Percentiles rank a stretch among this genome's conserved stretches.
Conservation (phyloP, 2,797 vertebrate species). For the Clarias pachynema region DNA sequence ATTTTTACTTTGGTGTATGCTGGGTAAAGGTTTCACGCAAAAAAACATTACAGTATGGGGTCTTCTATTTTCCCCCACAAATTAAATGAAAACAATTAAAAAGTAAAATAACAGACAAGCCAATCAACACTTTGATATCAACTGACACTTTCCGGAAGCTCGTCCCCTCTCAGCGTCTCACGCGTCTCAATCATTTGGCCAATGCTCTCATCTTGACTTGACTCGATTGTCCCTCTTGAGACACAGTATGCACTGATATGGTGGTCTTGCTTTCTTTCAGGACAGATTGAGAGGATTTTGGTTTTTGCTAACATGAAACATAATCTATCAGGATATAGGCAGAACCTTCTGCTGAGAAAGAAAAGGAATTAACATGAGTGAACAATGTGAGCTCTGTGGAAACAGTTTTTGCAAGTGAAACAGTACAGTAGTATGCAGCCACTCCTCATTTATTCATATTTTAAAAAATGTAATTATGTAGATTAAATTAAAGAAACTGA, state of each 20-base stretch:
- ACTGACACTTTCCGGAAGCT: not conserved
- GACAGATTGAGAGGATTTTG: not conserved
- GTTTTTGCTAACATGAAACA: too few relatives aligned
- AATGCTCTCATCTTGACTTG: not conserved
- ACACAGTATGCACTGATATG: not conserved
- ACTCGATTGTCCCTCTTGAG: not conserved
- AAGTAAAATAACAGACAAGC: not conserved
- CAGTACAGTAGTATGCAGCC: too few relatives aligned
- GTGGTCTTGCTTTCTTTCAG: not conserved
- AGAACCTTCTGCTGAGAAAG: too few relatives aligned
- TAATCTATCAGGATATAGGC: not conserved
- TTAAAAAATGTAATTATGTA: too few relatives aligned
- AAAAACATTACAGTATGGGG: not conserved
- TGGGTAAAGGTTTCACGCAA: not conserved
- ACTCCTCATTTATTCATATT: too few relatives aligned
- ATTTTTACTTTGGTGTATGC: slow-evolving; percentile 2
- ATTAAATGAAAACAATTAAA: too few relatives aligned
- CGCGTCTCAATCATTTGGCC: not conserved
- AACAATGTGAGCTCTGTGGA: not conserved
- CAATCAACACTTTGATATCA: not conserved
- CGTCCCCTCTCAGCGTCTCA: not conserved
- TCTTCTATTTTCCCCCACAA: not conserved
- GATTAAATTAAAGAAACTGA: too few relatives aligned
- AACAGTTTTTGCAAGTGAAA: not conserved
- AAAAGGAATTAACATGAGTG: not conserved